Evolutionary conservation across 2,888 invertebrate genomes (phyloP).

Genomic region (Caenorhabditis sp.): DNA sequence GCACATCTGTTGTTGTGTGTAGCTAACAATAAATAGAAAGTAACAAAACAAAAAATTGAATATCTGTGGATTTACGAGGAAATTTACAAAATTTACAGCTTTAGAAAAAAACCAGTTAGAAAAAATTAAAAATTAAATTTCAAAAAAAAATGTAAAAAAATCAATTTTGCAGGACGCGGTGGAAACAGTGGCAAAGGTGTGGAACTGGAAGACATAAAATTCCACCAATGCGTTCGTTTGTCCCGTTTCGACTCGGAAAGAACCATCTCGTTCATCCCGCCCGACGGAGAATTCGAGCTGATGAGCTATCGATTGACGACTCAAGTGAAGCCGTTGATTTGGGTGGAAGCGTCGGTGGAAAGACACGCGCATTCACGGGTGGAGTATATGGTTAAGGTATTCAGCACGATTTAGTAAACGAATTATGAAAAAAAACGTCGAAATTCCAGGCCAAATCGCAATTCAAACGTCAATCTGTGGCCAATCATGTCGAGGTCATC

Average conservation of each 20-base stretch:
- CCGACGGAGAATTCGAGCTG: conserved; percentile 98
- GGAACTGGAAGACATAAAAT: conserved; percentile 98
- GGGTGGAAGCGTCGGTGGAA: conserved; percentile 99
- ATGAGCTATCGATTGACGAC: conserved; percentile 85
- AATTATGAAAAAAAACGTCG: background rate
- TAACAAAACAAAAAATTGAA: too few relatives aligned
- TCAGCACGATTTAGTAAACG: background rate
- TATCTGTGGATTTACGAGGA: too few relatives aligned
- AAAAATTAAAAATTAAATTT: too few relatives aligned
- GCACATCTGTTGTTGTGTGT: too few relatives aligned
- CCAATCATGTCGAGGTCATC: conserved; percentile 98
- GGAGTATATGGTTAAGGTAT: conserved; percentile 97
- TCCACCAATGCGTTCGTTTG: conserved; percentile 97
- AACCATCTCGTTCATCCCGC: conserved; percentile 94
- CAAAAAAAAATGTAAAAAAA: too few relatives aligned
- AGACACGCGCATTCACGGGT: conserved; percentile 97
- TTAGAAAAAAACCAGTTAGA: too few relatives aligned
- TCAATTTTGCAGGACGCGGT: conserved; percentile 72
- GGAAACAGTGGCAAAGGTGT: conserved; percentile 97
- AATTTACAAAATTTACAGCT: too few relatives aligned
- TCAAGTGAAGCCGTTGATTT: conserved; percentile 93
- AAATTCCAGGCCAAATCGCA: conserved; percentile 91
- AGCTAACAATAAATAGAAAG: too few relatives aligned
- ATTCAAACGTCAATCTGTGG: conserved; percentile 97
- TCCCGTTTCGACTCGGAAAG: conserved; percentile 94